phyloP scores from a whole-genome alignment of 2,113 vertebrate genomes.

The Protobothrops flavoviridis region DNA sequence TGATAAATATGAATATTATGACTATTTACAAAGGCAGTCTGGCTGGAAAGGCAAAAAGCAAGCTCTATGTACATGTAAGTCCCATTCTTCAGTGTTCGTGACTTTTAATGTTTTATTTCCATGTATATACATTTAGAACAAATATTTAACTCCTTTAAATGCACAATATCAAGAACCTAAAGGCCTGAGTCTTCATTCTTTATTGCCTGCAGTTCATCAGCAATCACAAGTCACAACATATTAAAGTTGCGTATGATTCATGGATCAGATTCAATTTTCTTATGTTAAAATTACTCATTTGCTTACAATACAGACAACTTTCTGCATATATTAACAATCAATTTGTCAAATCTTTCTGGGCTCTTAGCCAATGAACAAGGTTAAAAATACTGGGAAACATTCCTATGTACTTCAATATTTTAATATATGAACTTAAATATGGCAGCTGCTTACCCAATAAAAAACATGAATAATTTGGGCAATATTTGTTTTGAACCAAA shows the following conservation, averaged over 20 bases:
- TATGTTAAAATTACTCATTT: not conserved
- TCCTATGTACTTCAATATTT: conserved; percentile 36
- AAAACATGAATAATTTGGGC: conserved; percentile 1
- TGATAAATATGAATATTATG: not conserved
- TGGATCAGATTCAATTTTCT: conserved; percentile 14
- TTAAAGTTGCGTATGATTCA: not conserved
- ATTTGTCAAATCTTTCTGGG: conserved; percentile 30
- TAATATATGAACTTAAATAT: conserved; percentile 34
- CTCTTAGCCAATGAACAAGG: conserved; percentile 8
- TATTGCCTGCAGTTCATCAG: not conserved
- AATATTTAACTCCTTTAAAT: not conserved
- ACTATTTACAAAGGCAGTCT: not conserved
- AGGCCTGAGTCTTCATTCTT: not conserved
- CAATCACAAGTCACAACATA: not conserved
- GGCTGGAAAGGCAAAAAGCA: not conserved
- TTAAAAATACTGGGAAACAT: conserved; percentile 13
- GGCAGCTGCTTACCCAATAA: conserved; percentile 1
- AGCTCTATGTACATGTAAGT: not conserved
- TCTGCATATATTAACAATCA: conserved; percentile 16
- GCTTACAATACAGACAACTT: not conserved
- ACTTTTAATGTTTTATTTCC: not conserved
- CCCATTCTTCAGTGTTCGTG: not conserved
- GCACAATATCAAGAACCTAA: not conserved
- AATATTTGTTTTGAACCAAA: not conserved
- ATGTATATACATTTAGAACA: not conserved